These are phyloP conservation scores for Cetonia aurata DNA, from an alignment of 2,888 invertebrate genomes.

Conservation along the genomic window DNA sequence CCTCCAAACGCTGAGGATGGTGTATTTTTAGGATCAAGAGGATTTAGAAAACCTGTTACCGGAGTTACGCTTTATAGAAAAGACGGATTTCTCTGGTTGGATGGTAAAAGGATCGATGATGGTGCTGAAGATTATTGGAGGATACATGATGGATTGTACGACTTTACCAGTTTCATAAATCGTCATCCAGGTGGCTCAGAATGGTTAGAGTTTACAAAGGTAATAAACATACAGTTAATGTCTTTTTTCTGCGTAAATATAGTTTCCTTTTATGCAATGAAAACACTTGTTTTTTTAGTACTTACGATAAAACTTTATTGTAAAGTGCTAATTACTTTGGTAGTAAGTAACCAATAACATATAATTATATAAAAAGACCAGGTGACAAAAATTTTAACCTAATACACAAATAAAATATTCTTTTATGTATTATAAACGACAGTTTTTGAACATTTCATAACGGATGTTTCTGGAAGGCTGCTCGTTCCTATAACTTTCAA, in stretches of 20 bases:
- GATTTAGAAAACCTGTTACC: slow-evolving; percentile 26
- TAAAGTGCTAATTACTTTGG: too few relatives aligned
- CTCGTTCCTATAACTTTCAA: too few relatives aligned
- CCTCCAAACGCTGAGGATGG: slow-evolving; percentile 33
- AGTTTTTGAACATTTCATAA: too few relatives aligned
- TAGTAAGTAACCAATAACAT: too few relatives aligned
- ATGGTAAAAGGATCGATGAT: slow-evolving; percentile 76
- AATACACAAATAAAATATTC: too few relatives aligned
- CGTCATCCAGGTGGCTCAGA: slow-evolving; percentile 89
- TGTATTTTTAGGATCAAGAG: slow-evolving; percentile 10
- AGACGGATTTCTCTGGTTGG: slow-evolving; percentile 68
- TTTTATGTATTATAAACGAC: too few relatives aligned
- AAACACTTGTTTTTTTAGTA: too few relatives aligned
- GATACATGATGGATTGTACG: slow-evolving; percentile 83
- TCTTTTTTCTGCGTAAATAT: too few relatives aligned
- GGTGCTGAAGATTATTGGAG: slow-evolving; percentile 84
- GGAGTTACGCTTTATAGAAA: neutral
- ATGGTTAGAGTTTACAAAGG: slow-evolving; percentile 80
- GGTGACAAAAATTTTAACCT: too few relatives aligned
- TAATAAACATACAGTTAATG: slow-evolving; percentile 54
- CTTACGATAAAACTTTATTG: too few relatives aligned
- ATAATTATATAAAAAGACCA: too few relatives aligned
- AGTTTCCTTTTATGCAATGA: neutral
- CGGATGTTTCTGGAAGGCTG: too few relatives aligned
- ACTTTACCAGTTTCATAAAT: slow-evolving; percentile 82